Evolutionary conservation across 1,140 invertebrate genomes (phyloP).

Genomic region (Cyrtorhinus lividipennis): DNA sequence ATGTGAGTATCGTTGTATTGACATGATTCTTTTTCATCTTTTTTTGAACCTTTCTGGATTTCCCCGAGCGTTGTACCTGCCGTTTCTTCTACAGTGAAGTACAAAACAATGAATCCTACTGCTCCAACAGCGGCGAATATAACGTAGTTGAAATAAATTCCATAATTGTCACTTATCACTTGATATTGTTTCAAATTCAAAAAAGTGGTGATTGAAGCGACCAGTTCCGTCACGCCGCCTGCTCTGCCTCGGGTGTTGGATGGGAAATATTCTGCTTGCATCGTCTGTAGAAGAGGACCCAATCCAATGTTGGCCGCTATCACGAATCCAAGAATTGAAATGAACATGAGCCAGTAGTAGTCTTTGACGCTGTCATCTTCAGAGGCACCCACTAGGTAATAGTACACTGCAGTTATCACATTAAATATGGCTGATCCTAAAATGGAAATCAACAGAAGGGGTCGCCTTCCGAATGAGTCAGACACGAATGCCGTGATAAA

Average conservation of each 20-base stretch:
- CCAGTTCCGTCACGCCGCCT: constrained; percentile 31
- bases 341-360: constrained; percentile 27
- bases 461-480: constrained; percentile 30
- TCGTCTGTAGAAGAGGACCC: constrained; percentile 32
- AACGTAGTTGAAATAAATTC: constrained; percentile 19
- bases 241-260: constrained; percentile 34
- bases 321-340: constrained; percentile 30
- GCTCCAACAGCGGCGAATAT: constrained; percentile 17
- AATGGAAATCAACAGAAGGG: constrained; percentile 31
- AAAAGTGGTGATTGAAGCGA: constrained; percentile 28
- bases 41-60: constrained; percentile 14
- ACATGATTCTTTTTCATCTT: background rate
- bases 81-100: constrained; percentile 16
- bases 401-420: constrained; percentile 12
- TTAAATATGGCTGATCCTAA: constrained; percentile 16
- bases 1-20: too few relatives aligned
- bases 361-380: constrained; percentile 7
- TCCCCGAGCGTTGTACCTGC: constrained; percentile 19
- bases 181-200: constrained; percentile 21
- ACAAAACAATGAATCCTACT: constrained; percentile 17
- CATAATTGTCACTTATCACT: constrained; percentile 11
- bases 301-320: constrained; percentile 31
- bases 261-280: constrained; percentile 34
- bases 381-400: constrained; percentile 8
- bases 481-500: constrained; percentile 28